These are phyloP conservation scores for Contarinia nasturtii DNA, from an alignment of 1,140 invertebrate species.

Conservation along the genomic window DNA sequence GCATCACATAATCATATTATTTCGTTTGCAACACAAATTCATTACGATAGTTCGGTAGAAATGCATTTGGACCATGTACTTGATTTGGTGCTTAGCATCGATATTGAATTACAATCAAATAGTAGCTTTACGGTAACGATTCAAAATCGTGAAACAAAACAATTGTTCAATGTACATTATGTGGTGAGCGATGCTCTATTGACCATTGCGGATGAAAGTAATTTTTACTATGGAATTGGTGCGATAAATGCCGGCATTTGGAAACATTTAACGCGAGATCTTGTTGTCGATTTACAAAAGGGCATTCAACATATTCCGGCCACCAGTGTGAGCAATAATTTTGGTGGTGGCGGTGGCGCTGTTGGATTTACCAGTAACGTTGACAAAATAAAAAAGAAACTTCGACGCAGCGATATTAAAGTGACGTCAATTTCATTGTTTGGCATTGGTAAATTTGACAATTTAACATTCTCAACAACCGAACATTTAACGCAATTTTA, in stretches of 20 bases:
- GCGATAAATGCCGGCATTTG: conserved; percentile 38
- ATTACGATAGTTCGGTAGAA: conserved; percentile 43
- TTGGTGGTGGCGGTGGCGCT: too few species aligned
- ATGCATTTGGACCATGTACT: conserved; percentile 50
- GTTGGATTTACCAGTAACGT: conserved; percentile 28
- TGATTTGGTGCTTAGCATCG: conserved; percentile 58
- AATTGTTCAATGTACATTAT: conserved; percentile 66
- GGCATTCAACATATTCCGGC: conserved; percentile 30
- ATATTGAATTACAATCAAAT: conserved; percentile 52
- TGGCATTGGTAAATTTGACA: conserved; percentile 61
- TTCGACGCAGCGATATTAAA: conserved; percentile 59
- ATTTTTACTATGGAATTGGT: conserved; percentile 79
- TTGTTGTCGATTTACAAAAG: conserved; percentile 84
- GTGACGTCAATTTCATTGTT: conserved; percentile 18
- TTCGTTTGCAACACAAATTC: conserved; percentile 51
- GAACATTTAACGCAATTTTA: conserved; percentile 81
- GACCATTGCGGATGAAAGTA: conserved; percentile 38
- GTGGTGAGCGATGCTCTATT: conserved; percentile 54
- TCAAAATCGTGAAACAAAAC: conserved; percentile 56
- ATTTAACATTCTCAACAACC: conserved; percentile 62
- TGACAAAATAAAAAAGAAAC: conserved; percentile 40
- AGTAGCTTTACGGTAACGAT: conserved; percentile 60
- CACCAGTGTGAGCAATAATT: too few species aligned
- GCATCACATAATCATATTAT: conserved; percentile 34
- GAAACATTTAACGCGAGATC: conserved; percentile 67